Base-by-base conservation (phyloP, 2,113 vertebrate genomes). In the Paralichthys olivaceus region DNA sequence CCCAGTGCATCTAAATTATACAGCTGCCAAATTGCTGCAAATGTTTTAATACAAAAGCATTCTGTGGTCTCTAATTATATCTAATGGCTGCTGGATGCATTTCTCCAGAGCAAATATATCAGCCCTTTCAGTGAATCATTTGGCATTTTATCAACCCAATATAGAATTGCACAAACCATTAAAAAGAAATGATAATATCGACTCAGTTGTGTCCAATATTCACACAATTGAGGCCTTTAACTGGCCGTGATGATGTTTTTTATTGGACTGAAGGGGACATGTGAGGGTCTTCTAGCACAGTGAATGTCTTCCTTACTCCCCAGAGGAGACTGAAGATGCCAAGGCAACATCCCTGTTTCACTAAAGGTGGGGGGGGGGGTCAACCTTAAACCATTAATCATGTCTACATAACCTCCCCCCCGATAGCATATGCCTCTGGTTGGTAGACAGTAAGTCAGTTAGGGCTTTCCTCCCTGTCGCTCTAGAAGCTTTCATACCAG, bases 401-500 rank as follows among this genome's bases (percentile, higher is more conserved):
- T 87, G 86, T 92, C 90, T 70, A 84, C 86, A 83, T 81, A 83
- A 70, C 57, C 73, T 77, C 73, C 80, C 76, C 80, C 72, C 77
- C 71, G 61, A 74, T 68, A 87, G 84, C 90, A 91, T 92, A 93
- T 90, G 87, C 89, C 91, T 91, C 75, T 87, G 93, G 90, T 86
- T 90, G 92, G 87, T 87, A 87, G 85, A 87, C 85, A 88, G 85
- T 85, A 92, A 86, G 91, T 92, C 91, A 91, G 82, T 91, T 86
- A 80, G 83, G 32, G 85, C 90, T 82, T 32, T 93, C 90, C 92
- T 93, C 81, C 91, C 89, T 78, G 29, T 94, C 91, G 92, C 95
- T 95, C 89, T 93, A 93, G 93, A 94, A 93, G 94, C 91, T 90
- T 94, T 96, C 95, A 92, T 96, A 95, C 91, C 79, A 49, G 87